Evolutionary conservation across 2,113 vertebrate genomes (phyloP), one percentile per base, ranked within the genome.

Genomic region (Burhinus bistriatus): DNA sequence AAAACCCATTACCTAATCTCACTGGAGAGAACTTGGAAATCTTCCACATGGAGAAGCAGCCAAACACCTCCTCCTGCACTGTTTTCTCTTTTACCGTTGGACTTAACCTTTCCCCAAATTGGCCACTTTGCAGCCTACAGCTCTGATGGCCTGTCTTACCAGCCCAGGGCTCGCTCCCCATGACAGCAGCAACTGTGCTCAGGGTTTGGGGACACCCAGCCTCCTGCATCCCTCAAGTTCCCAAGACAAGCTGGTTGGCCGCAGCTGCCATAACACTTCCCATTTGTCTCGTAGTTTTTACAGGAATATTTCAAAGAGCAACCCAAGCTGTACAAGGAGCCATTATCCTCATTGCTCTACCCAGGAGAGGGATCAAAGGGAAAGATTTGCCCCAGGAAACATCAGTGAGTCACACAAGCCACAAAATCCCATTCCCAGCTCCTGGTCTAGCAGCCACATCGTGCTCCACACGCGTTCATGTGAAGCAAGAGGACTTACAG

Each of bases 1-100:
- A 97, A 97, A 96, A 97, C 95, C 96, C 78, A 95, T 97, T 95
- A 95, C 30, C 68, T 54, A 25, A 51, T 40, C 73, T 83, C 94
- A 91, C 87, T 88, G 73, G 84, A 90, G 71, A 91, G 59, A 47
- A 72, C 84, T 78, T 97, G 93, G 93, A 96, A 93, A 94, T 18
- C 75, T 95, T 95, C 93, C 94, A 95, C 25, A 4, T 9, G 55
- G 75, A 94, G 62, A 87, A 82, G 45, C 59, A 82, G 86, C n/a
- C 81, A 64, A 88, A 85, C 29, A 27, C 26, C 91, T 90, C 75
- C 94, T 66, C 58, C 51, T 85, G 68, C 16, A 18, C 40, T 1
- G 0, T 55, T 90, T 94, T 73, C 70, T 80, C 32, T 49, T 64
- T 52, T 2, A 5, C 38, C 5, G 1, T 27, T 10, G 40, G 52